phyloP scores from a whole-genome alignment of 2,113 vertebrate genomes.

The Petrocephalus zakoni region DNA sequence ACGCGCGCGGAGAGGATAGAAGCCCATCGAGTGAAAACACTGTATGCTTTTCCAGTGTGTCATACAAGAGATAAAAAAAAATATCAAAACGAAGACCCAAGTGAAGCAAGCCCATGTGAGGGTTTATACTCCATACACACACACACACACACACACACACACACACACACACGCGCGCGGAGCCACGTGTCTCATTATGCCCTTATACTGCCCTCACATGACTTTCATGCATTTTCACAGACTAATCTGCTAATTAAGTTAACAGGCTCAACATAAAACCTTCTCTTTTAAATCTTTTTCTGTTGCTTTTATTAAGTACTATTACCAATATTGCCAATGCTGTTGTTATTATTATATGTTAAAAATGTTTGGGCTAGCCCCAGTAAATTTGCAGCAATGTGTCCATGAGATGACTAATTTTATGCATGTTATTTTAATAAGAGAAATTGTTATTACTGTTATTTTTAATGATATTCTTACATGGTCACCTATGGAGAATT shows the following conservation, averaged over 20 bases:
- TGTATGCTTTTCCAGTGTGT: neutral
- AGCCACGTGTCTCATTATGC: neutral
- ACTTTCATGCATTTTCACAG: neutral
- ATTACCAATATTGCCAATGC: slow-evolving; percentile 31
- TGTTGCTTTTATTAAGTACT: slow-evolving; percentile 29
- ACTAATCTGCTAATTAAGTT: neutral
- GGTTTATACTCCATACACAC: too few species aligned
- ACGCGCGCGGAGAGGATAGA: neutral
- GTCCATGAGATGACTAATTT: slow-evolving; percentile 37
- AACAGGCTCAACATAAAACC: neutral
- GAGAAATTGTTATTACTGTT: slow-evolving; percentile 29
- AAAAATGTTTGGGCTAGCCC: slow-evolving; percentile 43
- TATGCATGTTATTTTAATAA: slow-evolving; percentile 50
- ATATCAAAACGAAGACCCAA: neutral
- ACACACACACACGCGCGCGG: neutral
- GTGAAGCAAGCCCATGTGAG: neutral
- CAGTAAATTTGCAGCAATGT: slow-evolving; percentile 42
- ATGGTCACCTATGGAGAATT: slow-evolving; percentile 33
- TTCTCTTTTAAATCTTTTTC: slow-evolving; percentile 28
- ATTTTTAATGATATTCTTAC: slow-evolving; percentile 35
- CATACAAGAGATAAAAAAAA: neutral
- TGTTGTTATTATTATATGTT: slow-evolving; percentile 46
- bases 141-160: neutral
- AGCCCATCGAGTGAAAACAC: neutral
- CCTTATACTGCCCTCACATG: neutral